These are phyloP conservation scores for Neodiprion lecontei DNA, from an alignment of 1,140 invertebrate species.

Conservation along the genomic window DNA sequence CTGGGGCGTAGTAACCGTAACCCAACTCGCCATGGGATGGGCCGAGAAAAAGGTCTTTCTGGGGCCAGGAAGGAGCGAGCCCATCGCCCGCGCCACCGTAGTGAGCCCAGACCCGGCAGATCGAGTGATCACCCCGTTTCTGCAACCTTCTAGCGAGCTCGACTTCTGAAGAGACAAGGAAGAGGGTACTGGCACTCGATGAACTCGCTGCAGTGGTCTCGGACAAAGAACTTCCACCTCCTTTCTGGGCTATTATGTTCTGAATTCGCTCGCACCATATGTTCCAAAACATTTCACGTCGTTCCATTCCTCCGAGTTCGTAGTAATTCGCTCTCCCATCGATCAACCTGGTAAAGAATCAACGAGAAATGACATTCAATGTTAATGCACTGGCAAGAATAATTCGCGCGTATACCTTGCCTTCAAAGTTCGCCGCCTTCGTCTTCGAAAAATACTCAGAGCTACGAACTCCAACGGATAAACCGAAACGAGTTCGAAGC, in stretches of 20 bases:
- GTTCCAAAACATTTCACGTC: conserved; percentile 58
- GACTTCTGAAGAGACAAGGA: conserved; percentile 43
- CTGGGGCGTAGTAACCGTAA: conserved; percentile 40
- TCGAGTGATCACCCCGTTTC: conserved; percentile 10
- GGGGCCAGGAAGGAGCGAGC: conserved; percentile 34
- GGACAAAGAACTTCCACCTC: conserved; percentile 58
- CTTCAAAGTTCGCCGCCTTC: conserved; percentile 63
- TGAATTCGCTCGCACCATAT: conserved; percentile 64
- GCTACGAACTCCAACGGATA: conserved; percentile 65
- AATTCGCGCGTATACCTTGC: conserved; percentile 59
- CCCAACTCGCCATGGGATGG: conserved; percentile 37
- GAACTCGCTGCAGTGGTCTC: conserved; percentile 64
- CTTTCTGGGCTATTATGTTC: conserved; percentile 47
- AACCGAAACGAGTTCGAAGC: conserved; percentile 65
- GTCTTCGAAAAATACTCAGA: conserved; percentile 65
- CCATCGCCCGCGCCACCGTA: conserved; percentile 40
- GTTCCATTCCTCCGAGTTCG: conserved; percentile 44
- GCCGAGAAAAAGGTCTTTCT: conserved; percentile 47
- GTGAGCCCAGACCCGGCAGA: conserved; percentile 33
- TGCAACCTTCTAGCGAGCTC: conserved; percentile 24
- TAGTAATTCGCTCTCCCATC: conserved; percentile 49
- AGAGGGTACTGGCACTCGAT: conserved; percentile 55
- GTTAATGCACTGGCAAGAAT: conserved; percentile 22
- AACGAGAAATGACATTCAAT: conserved; percentile 18
- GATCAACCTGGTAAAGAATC: conserved; percentile 38